A percentile compares a stretch with the other conserved stretches of the same genome.
Conservation (phyloP, 2,113 vertebrate species). For the Vicugna pacos region DNA sequence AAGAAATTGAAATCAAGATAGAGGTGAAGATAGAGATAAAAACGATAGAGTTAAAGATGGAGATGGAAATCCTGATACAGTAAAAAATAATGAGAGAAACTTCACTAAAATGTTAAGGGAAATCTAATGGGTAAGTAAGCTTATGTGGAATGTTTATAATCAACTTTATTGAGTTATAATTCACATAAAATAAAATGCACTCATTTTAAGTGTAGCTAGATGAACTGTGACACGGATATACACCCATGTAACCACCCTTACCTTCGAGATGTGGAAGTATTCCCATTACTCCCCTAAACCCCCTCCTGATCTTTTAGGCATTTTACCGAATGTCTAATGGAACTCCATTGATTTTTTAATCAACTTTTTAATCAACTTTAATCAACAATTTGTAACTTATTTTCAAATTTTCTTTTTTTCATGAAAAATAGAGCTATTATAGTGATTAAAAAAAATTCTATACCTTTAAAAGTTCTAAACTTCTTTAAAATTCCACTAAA, state of each 20-base stretch:
- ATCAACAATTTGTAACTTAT: neutral
- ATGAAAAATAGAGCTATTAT: neutral
- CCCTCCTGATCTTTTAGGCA: neutral
- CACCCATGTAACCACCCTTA: neutral
- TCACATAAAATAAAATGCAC: neutral
- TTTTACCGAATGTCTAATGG: neutral
- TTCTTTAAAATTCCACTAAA: slow-evolving; percentile 31
- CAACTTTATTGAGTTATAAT: neutral
- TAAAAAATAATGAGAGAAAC: neutral
- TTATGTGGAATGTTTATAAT: neutral
- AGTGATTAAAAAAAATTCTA: neutral
- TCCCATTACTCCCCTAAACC: neutral
- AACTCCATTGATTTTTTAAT: neutral
- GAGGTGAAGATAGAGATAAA: neutral
- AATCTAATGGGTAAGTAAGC: neutral
- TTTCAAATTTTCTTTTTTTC: neutral
- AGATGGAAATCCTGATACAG: neutral
- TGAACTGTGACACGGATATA: neutral
- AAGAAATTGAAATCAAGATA: neutral
- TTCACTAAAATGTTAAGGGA: neutral
- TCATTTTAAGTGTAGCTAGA: neutral
- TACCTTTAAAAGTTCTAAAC: neutral
- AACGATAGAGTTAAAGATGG: neutral
- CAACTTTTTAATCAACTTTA: neutral
- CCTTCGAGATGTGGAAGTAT: neutral